Percentiles rank a stretch among this genome's conserved stretches.
Conservation (phyloP, 2,113 vertebrate species). For the Labeo rohita region DNA sequence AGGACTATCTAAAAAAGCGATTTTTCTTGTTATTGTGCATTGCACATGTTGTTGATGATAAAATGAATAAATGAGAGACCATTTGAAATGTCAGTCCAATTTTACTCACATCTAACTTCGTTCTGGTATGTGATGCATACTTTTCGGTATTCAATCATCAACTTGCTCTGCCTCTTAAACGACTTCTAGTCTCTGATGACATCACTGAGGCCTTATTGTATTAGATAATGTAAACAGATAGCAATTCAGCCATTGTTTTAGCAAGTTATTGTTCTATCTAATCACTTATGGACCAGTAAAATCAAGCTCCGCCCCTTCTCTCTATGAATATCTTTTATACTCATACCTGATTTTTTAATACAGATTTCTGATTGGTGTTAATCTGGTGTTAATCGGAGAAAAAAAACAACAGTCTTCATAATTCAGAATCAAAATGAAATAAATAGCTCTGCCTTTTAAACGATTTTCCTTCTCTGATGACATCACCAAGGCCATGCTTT, state of each 20-base stretch:
- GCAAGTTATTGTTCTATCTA: not conserved
- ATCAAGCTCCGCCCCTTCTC: not conserved
- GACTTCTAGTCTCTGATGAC: not conserved
- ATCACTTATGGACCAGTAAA: not conserved
- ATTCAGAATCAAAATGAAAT: not conserved
- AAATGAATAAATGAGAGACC: not conserved
- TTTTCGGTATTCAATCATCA: not conserved
- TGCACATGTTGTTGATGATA: not conserved
- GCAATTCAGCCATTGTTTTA: not conserved
- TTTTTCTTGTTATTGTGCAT: not conserved
- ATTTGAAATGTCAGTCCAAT: not conserved
- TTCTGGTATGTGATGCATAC: not conserved
- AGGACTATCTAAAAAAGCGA: not conserved
- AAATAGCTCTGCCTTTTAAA: not conserved
- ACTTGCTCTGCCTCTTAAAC: not conserved
- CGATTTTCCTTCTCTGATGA: not conserved
- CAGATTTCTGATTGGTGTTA: not conserved
- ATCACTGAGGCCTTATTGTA: not conserved
- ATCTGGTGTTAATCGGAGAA: not conserved
- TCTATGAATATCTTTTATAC: not conserved
- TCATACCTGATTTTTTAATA: not conserved
- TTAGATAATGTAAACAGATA: not conserved
- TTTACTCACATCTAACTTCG: not conserved
- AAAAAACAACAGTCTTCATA: no score
- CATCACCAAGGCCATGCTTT: not conserved